These are phyloP conservation scores for Botia kubotai DNA, from an alignment of 2,797 vertebrate genomes.

Conservation along the genomic window DNA sequence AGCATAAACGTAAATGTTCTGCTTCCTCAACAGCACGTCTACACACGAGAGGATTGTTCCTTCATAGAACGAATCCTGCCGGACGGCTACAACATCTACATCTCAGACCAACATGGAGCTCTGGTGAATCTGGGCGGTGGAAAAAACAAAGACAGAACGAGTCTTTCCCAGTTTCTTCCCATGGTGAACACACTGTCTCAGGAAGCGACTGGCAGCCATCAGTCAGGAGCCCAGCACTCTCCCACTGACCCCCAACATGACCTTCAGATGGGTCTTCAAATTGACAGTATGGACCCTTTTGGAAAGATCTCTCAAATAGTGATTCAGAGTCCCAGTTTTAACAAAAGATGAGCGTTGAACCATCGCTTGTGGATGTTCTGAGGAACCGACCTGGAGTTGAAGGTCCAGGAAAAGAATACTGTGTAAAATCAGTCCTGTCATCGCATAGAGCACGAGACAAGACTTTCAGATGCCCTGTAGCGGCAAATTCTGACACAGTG, in stretches of 20 bases:
- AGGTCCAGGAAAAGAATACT: slow-evolving; percentile 39
- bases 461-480: slow-evolving; percentile 26
- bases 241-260: slow-evolving; percentile 44
- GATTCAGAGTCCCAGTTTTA: slow-evolving; percentile 89
- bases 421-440: slow-evolving; percentile 20
- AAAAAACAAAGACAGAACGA: slow-evolving; percentile 78
- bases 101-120: slow-evolving; percentile 78
- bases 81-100: slow-evolving; percentile 88
- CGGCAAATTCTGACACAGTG: slow-evolving; percentile 22
- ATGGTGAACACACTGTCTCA: slow-evolving; percentile 78
- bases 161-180: slow-evolving; percentile 89
- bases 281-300: slow-evolving; percentile 86
- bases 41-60: slow-evolving; percentile 85
- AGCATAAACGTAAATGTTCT: not conserved
- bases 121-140: slow-evolving; percentile 84
- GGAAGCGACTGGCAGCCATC: slow-evolving; percentile 53
- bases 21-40: slow-evolving; percentile 74
- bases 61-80: slow-evolving; percentile 88
- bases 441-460: slow-evolving; percentile 13
- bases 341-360: slow-evolving; percentile 76
- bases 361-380: slow-evolving; percentile 24
- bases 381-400: slow-evolving; percentile 8
- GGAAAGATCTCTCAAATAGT: slow-evolving; percentile 82
- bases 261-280: slow-evolving; percentile 32
- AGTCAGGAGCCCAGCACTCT: slow-evolving; percentile 55